Conservation (phyloP, 2,888 invertebrate species). For the Dryocosmus kuriphilus region DNA sequence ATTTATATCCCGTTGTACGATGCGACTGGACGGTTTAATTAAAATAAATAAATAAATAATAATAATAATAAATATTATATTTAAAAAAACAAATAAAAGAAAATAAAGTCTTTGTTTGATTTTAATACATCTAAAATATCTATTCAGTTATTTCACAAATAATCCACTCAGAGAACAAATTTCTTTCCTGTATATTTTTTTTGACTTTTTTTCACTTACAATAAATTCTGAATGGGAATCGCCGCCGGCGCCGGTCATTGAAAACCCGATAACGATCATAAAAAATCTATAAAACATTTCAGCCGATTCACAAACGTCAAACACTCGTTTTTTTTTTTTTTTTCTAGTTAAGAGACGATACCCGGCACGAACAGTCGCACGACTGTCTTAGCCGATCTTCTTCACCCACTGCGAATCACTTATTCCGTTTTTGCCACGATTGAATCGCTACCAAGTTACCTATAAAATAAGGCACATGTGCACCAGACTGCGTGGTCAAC, state of each 20-base stretch:
- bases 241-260: constrained; percentile 69
- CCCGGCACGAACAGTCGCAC: neutral
- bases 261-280: constrained; percentile 77
- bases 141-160: too few relatives aligned
- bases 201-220: constrained; percentile 67
- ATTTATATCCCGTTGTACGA: too few relatives aligned
- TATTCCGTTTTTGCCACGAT: constrained; percentile 26
- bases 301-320: constrained; percentile 25
- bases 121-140: too few relatives aligned
- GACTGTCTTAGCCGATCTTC: too few relatives aligned
- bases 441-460: constrained; percentile 20
- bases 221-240: constrained; percentile 73
- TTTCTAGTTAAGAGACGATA: neutral
- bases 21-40: too few relatives aligned
- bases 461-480: constrained; percentile 20
- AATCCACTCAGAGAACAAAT: too few relatives aligned
- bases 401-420: constrained; percentile 13
- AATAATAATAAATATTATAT: too few relatives aligned
- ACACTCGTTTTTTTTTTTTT: constrained; percentile 17
- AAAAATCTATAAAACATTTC: constrained; percentile 75
- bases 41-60: too few relatives aligned
- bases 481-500: constrained; percentile 16
- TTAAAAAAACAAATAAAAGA: too few relatives aligned
- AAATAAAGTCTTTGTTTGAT: too few relatives aligned
- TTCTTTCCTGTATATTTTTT: neutral